Conservation (phyloP, 2,888 invertebrate genomes). For the Gisinianus flammeolus region DNA sequence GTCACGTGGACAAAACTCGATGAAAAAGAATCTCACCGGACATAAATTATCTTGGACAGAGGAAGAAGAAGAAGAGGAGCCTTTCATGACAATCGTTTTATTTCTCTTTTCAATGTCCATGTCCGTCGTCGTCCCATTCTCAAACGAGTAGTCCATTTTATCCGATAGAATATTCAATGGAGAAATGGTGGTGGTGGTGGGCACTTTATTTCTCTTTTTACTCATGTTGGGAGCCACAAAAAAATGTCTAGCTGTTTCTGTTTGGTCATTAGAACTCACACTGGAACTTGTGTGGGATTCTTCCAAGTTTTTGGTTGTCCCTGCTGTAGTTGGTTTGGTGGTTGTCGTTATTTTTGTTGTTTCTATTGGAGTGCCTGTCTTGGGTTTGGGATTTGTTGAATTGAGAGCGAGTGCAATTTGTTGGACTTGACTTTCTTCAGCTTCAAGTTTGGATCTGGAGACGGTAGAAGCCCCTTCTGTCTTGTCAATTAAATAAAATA, state of each 20-base stretch:
- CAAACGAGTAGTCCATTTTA: constrained; percentile 27
- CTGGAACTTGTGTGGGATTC: neutral
- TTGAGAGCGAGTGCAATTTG: neutral
- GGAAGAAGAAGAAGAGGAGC: neutral
- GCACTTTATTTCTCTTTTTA: neutral
- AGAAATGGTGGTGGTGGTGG: neutral
- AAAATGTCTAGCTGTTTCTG: neutral
- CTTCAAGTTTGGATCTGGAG: constrained; percentile 1
- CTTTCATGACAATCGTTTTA: constrained; percentile 25
- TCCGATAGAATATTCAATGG: constrained; percentile 17
- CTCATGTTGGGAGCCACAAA: constrained; percentile 6
- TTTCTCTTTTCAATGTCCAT: constrained; percentile 19
- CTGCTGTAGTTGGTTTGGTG: neutral
- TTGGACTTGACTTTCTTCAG: neutral
- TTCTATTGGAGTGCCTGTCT: neutral
- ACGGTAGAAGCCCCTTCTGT: constrained; percentile 24
- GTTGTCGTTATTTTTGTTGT: neutral
- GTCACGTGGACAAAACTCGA: constrained; percentile 41
- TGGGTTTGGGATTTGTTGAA: neutral
- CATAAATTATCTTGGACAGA: constrained; percentile 32
- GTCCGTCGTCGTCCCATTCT: constrained; percentile 30
- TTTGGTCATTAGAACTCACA: neutral
- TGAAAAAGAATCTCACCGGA: constrained; percentile 42
- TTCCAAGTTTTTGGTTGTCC: neutral
- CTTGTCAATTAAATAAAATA: constrained; percentile 38